Percentiles rank a stretch among this genome's conserved stretches.
phyloP scores from a whole-genome alignment of 1,140 invertebrate genomes.

The Agrypnia vestita region DNA sequence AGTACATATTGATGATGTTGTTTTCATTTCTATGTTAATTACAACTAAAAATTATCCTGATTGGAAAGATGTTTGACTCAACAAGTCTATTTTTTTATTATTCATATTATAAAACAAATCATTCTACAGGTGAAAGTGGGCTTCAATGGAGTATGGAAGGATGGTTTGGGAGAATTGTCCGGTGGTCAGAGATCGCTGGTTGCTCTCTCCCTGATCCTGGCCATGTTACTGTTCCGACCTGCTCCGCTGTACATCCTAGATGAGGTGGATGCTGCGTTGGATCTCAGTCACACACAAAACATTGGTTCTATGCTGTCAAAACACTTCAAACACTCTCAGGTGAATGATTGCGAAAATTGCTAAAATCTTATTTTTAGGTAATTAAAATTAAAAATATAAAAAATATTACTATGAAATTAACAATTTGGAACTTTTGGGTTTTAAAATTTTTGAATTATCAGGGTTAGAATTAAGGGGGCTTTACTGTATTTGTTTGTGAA shows the following conservation, averaged over 20 bases:
- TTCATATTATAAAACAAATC: background rate
- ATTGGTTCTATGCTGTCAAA: slow-evolving; percentile 96
- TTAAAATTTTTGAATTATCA: too few species aligned
- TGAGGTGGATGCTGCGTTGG: slow-evolving; percentile 98
- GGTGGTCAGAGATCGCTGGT: slow-evolving; percentile 98
- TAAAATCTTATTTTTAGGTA: background rate
- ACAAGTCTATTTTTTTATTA: too few species aligned
- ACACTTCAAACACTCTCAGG: slow-evolving; percentile 96
- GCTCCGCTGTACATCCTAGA: slow-evolving; percentile 99
- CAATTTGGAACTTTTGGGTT: too few species aligned
- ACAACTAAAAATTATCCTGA: too few species aligned
- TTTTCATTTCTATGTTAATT: too few species aligned
- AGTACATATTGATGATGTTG: too few species aligned
- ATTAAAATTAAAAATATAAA: too few species aligned
- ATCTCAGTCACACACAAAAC: slow-evolving; percentile 99
- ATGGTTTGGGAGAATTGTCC: slow-evolving; percentile 95
- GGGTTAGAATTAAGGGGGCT: too few species aligned
- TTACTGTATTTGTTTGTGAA: too few species aligned
- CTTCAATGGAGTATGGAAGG: slow-evolving; percentile 97
- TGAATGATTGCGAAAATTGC: slow-evolving; percentile 63
- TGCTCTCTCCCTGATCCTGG: slow-evolving; percentile 95
- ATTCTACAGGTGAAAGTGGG: slow-evolving; percentile 85
- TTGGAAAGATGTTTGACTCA: too few species aligned
- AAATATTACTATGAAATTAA: too few species aligned
- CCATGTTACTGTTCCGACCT: slow-evolving; percentile 97